Conservation (phyloP, 2,888 invertebrate species). For the Trichopoda pennipes region DNA sequence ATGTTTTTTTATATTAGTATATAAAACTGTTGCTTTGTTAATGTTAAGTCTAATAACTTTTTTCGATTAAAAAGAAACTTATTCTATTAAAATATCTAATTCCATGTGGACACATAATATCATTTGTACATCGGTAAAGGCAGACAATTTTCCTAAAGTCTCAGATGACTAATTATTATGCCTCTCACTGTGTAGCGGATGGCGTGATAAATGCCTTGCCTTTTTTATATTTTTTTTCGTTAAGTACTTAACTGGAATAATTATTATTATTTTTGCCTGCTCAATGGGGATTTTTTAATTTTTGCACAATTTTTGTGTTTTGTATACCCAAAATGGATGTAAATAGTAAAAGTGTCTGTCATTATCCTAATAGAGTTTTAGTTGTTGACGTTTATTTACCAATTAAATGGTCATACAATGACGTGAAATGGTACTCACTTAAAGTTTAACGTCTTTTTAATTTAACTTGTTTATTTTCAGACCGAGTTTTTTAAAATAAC, state of each 20-base stretch:
- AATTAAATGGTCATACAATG: constrained; percentile 23
- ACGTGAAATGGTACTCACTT: constrained; percentile 6
- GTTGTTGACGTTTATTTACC: constrained; percentile 43
- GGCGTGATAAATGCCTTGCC: background rate
- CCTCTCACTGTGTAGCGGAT: background rate
- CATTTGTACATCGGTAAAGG: no score
- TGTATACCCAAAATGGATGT: constrained; percentile 2
- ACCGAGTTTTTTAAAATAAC: background rate
- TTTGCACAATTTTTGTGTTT: background rate
- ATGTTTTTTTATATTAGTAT: no score
- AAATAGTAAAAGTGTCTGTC: background rate
- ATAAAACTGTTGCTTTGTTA: no score
- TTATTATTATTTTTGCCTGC: background rate
- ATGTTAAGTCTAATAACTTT: no score
- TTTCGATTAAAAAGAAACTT: no score
- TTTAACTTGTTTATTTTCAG: background rate
- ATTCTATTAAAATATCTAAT: no score
- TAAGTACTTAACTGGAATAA: constrained; percentile 1
- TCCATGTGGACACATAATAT: no score
- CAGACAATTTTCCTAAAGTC: no score
- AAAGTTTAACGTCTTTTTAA: background rate
- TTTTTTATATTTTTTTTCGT: background rate
- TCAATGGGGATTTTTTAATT: background rate
- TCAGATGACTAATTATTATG: no score
- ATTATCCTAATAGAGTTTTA: constrained; percentile 45